A percentile compares a stretch with the other conserved stretches of the same genome.
phyloP scores from a whole-genome alignment of 1,140 invertebrate species.

The Schlechtendalia chinensis region DNA sequence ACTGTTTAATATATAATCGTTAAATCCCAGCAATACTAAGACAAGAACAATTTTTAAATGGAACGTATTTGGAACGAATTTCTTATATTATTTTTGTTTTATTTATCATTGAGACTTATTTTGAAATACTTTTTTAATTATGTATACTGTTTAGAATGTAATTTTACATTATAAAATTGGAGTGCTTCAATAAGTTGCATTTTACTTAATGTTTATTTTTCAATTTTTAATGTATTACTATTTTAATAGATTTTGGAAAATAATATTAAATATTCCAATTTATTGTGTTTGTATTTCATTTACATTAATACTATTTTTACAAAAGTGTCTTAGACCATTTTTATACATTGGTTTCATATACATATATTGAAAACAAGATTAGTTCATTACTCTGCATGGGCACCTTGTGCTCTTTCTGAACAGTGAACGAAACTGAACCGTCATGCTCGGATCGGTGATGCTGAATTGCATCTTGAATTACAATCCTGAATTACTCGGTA shows the following conservation, averaged over 20 bases:
- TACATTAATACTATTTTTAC: no score
- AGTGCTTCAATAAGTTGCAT: slow-evolving; percentile 4
- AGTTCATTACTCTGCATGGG: no score
- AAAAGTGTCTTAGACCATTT: no score
- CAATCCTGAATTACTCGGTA: no score
- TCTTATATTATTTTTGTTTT: slow-evolving; percentile 29
- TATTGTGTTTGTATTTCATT: no score
- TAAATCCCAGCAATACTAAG: slow-evolving; percentile 28
- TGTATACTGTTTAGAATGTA: slow-evolving; percentile 31
- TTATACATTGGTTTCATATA: no score
- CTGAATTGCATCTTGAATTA: no score
- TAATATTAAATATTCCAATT: background rate
- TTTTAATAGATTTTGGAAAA: background rate
- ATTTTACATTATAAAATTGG: slow-evolving; percentile 21
- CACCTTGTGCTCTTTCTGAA: no score
- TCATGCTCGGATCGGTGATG: no score
- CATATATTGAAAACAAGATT: no score
- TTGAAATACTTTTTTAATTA: slow-evolving; percentile 32
- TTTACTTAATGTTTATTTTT: background rate
- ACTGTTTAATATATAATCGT: slow-evolving; percentile 34
- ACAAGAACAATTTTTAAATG: background rate
- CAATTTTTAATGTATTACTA: background rate
- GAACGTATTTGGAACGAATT: background rate
- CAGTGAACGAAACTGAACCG: no score
- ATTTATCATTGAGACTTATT: slow-evolving; percentile 34